These are phyloP conservation scores for Sepioteuthis lessoniana DNA, from an alignment of 2,888 invertebrate species.

Conservation along the genomic window DNA sequence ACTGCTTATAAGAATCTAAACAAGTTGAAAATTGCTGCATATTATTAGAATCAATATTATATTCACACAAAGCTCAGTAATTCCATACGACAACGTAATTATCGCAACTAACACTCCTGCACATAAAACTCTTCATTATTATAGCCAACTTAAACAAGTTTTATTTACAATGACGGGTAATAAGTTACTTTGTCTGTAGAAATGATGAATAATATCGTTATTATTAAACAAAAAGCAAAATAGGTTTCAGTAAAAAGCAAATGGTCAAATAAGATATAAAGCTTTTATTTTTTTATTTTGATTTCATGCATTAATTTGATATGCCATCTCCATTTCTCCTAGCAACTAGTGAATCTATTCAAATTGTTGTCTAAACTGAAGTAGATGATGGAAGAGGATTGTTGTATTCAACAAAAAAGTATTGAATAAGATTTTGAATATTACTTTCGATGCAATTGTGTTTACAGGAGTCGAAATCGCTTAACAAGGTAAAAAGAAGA, in stretches of 20 bases:
- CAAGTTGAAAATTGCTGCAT: no score
- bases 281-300: background rate
- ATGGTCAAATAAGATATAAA: background rate
- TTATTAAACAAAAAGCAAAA: background rate
- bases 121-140: background rate
- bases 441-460: no score
- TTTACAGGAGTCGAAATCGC: no score
- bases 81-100: background rate
- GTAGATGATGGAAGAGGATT: background rate
- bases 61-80: background rate
- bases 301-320: background rate
- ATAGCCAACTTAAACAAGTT: background rate
- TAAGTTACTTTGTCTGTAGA: background rate
- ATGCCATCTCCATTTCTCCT: background rate
- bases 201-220: background rate
- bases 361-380: background rate
- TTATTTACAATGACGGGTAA: no score
- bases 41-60: no score
- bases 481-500: no score
- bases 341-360: background rate
- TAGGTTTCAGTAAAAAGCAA: background rate
- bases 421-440: background rate
- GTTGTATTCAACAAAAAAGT: background rate
- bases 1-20: no score
- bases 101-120: background rate